Evolutionary conservation across 1,140 invertebrate species (phyloP).

Genomic region (Drosophila parabipectinata): DNA sequence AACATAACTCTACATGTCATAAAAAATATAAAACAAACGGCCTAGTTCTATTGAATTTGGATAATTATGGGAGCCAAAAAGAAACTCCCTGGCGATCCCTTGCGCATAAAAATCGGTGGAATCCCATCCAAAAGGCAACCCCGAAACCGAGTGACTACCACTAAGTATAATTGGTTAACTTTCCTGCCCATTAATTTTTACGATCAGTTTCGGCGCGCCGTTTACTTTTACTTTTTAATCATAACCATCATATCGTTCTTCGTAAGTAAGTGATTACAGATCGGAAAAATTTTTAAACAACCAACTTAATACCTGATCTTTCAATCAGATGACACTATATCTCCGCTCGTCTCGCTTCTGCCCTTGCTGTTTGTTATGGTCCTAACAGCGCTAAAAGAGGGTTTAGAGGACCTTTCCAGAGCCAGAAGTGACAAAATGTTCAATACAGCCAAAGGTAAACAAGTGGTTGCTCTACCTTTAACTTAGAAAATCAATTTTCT

Average conservation of each 20-base stretch:
- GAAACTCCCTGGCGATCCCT: slow-evolving; percentile 6
- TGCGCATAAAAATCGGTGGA: slow-evolving; percentile 49
- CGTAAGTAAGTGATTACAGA: slow-evolving; percentile 85
- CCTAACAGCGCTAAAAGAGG: slow-evolving; percentile 91
- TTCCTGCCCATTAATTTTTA: slow-evolving; percentile 93
- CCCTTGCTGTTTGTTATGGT: slow-evolving; percentile 91
- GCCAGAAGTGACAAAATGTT: slow-evolving; percentile 90
- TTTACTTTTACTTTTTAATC: slow-evolving; percentile 93
- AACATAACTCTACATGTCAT: background rate
- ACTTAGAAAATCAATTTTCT: no score
- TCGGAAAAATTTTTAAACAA: background rate
- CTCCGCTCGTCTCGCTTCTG: slow-evolving; percentile 89
- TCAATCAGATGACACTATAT: slow-evolving; percentile 88
- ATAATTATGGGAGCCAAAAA: background rate
- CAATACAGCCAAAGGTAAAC: slow-evolving; percentile 86
- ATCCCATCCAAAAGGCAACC: background rate
- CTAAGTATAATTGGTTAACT: slow-evolving; percentile 90
- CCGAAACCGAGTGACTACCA: slow-evolving; percentile 86
- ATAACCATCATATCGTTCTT: slow-evolving; percentile 87
- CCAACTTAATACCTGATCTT: background rate
- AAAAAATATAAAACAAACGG: background rate
- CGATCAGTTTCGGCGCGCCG: slow-evolving; percentile 92
- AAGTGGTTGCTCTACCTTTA: background rate
- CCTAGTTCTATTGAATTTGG: background rate
- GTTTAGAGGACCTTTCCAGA: slow-evolving; percentile 91